Conservation (phyloP, 1,140 invertebrate species). For the Brachionus sp. region DNA sequence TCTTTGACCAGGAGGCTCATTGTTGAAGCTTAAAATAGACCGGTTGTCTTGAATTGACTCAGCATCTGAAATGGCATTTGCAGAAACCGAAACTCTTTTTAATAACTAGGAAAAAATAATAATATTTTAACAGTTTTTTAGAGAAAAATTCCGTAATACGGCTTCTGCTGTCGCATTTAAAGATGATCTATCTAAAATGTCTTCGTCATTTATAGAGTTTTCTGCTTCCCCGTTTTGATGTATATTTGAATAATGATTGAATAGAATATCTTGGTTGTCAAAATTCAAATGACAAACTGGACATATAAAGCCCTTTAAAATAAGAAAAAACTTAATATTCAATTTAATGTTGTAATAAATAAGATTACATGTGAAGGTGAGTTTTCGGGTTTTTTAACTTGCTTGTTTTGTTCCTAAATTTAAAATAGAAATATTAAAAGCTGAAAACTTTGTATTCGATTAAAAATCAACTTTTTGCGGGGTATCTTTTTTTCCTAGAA, state of each 20-base stretch:
- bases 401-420: not conserved
- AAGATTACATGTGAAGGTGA: conserved; percentile 4
- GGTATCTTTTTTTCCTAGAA: conserved; percentile 8
- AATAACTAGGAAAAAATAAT: not conserved
- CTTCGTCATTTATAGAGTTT: not conserved
- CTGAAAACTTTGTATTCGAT: not conserved
- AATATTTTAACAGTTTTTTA: not conserved
- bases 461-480: not conserved
- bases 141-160: not conserved
- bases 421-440: not conserved
- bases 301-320: conserved; percentile 44
- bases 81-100: not conserved
- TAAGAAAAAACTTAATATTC: not conserved
- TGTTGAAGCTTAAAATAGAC: conserved; percentile 13
- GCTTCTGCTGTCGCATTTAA: not conserved
- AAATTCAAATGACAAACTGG: conserved; percentile 26
- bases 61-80: not conserved
- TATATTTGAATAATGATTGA: not conserved
- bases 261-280: not conserved
- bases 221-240: conserved; percentile 3
- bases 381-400: not conserved
- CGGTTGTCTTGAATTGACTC: conserved; percentile 2
- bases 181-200: not conserved
- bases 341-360: not conserved
- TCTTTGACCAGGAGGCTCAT: not conserved